Base-by-base conservation (phyloP, 2,797 vertebrate genomes). In the Pitangus sulphuratus region DNA sequence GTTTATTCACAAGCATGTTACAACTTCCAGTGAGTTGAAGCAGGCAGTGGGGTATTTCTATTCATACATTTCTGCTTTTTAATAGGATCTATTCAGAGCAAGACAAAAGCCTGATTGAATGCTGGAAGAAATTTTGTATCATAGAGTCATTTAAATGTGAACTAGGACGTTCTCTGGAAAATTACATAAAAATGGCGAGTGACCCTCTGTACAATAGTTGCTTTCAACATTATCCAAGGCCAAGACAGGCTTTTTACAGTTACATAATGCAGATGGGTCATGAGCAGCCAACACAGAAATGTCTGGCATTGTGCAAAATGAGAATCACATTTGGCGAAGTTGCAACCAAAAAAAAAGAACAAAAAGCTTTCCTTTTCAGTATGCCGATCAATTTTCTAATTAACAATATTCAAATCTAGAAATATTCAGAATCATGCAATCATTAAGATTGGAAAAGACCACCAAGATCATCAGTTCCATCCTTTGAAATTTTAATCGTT, bases 111-210 rank as follows among this genome's bases (percentile, higher is more conserved):
- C 51, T 82, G 45, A 89, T 24, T 96, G 96, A 95, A 94, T 70
- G 68, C 77, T 91, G 93, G 91, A 78, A 92, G 90, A 96, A 96
- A 97, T 93, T 97, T 94, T 94, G 88, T 92, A 69, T 96, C 24
- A 1, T 72, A 65, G 75, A 95, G 90, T 95, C 90, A 92, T 97
- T 96, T 97, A 96, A 96, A 95, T 95, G 84, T 95, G 95, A 95
- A 96, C 92, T 84, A 81, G 90, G 92, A 95, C 96, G 86, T 97
- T 96, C 90, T 95, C 80, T 87, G 94, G 84, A 94, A 84, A 96
- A 93, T 96, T 95, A 94, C 91, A 96, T 94, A 95, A 96, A 97
- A 97, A 95, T 90, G 83, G 57, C 12, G 11, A 94, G n/a, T 90
- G 82, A 92, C 83, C 90, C 53, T 81, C 64, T 62, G 71, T 53